These are phyloP conservation scores for Drosophila seguyi DNA, from an alignment of 1,140 invertebrate genomes.

Conservation along the genomic window DNA sequence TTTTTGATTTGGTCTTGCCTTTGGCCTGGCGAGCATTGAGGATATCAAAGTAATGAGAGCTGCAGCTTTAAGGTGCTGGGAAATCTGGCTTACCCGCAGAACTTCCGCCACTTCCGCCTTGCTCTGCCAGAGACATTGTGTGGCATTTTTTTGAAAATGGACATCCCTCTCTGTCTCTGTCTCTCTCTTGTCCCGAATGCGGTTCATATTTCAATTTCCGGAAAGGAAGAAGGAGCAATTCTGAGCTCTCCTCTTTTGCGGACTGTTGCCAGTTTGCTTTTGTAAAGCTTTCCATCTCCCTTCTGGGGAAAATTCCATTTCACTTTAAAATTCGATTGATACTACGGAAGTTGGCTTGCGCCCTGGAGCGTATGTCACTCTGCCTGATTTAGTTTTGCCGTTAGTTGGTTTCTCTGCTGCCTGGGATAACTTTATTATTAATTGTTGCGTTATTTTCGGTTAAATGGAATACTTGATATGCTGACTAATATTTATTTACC, in stretches of 20 bases:
- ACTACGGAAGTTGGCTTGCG: slow-evolving; percentile 65
- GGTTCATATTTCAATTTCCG: slow-evolving; percentile 82
- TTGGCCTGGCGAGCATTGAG: slow-evolving; percentile 14
- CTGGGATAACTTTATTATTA: slow-evolving; percentile 1
- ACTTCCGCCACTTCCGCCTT: slow-evolving; percentile 58
- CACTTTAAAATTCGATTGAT: slow-evolving; percentile 71
- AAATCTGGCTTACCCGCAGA: slow-evolving; percentile 36
- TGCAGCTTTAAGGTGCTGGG: slow-evolving; percentile 27
- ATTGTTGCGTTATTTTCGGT: not conserved
- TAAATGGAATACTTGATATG: not conserved
- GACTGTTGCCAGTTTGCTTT: slow-evolving; percentile 14
- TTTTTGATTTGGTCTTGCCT: slow-evolving; percentile 13
- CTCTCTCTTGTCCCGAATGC: slow-evolving; percentile 20
- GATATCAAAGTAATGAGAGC: slow-evolving; percentile 18
- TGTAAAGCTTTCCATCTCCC: slow-evolving; percentile 25
- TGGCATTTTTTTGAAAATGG: slow-evolving; percentile 32
- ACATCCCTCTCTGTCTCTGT: slow-evolving; percentile 1
- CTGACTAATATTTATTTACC: not conserved
- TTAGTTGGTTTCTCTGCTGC: slow-evolving; percentile 5
- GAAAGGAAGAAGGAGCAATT: slow-evolving; percentile 30
- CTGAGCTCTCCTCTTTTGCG: slow-evolving; percentile 18
- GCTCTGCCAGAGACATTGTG: slow-evolving; percentile 22
- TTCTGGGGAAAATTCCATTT: slow-evolving; percentile 29
- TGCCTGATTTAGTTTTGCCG: slow-evolving; percentile 38
- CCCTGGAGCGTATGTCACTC: slow-evolving; percentile 45